These are phyloP conservation scores for Callosobruchus maculatus DNA, from an alignment of 2,888 invertebrate species.

Conservation along the genomic window DNA sequence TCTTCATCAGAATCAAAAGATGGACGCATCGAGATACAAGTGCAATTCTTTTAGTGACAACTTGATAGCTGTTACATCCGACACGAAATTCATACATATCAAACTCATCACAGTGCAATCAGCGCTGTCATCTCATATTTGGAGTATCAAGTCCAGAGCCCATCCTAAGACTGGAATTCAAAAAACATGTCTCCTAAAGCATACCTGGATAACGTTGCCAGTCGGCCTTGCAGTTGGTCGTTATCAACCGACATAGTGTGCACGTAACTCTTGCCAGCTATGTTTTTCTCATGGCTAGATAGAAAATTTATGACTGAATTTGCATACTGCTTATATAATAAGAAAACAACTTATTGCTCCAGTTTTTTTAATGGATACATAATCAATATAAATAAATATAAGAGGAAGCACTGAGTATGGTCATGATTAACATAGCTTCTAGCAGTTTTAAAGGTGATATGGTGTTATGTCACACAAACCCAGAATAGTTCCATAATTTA, in stretches of 20 bases:
- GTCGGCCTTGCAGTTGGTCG: slow-evolving; percentile 2
- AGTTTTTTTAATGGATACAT: slow-evolving; percentile 5
- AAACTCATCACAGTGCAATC: not conserved
- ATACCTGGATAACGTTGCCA: not conserved
- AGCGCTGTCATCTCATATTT: not conserved
- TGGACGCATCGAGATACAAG: not conserved
- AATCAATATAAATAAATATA: not conserved
- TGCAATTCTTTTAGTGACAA: not conserved
- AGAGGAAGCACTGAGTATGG: not conserved
- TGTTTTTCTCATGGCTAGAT: slow-evolving; percentile 7
- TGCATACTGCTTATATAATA: slow-evolving; percentile 13
- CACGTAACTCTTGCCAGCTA: not conserved
- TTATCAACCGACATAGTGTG: not conserved
- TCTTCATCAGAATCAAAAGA: not conserved
- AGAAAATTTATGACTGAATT: slow-evolving; percentile 10
- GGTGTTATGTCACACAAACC: no score
- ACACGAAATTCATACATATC: not conserved
- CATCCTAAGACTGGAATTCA: not conserved
- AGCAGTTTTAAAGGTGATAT: not conserved
- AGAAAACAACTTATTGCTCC: slow-evolving; percentile 7
- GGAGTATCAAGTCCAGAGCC: not conserved
- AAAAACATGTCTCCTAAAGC: not conserved
- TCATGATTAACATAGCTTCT: not conserved
- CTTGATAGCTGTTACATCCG: not conserved
- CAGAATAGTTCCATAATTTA: no score